Evolutionary conservation across 53 echinoderm and acorn worm species (phyloP).

Genomic region (Apostichopus leukothele): DNA sequence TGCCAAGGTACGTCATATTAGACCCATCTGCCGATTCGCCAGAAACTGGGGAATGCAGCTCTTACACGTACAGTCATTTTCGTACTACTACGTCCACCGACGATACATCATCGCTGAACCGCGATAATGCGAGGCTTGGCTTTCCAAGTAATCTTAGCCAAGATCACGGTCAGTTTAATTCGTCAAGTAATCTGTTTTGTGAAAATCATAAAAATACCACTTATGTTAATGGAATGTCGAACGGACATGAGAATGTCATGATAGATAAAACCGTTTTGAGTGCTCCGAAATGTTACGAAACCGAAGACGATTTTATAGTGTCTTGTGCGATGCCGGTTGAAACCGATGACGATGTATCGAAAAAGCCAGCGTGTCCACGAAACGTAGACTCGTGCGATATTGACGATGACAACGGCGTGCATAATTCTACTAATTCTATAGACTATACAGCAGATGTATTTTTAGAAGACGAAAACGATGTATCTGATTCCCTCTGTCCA

Average conservation of each 20-base stretch:
- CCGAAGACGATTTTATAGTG: conserved; percentile 29
- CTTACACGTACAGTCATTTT: background rate
- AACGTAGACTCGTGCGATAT: background rate
- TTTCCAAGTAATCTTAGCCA: background rate
- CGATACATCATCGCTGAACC: background rate
- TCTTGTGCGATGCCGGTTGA: background rate
- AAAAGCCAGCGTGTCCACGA: background rate
- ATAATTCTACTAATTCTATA: background rate
- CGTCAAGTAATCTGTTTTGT: background rate
- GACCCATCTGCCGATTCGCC: conserved; percentile 29
- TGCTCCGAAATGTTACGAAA: background rate
- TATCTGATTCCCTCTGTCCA: background rate
- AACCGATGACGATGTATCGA: background rate
- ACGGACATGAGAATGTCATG: background rate
- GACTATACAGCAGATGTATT: background rate
- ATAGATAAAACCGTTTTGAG: background rate
- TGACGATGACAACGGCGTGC: background rate
- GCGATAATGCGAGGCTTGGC: background rate
- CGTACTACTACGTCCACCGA: background rate
- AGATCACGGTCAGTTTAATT: background rate
- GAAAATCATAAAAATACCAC: background rate
- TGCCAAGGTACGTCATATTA: conserved; percentile 6
- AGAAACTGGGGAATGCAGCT: conserved; percentile 14
- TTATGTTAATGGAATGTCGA: background rate
- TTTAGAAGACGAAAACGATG: background rate